Conservation (phyloP, 1,140 invertebrate species). For the Harlomillsia oculata region DNA sequence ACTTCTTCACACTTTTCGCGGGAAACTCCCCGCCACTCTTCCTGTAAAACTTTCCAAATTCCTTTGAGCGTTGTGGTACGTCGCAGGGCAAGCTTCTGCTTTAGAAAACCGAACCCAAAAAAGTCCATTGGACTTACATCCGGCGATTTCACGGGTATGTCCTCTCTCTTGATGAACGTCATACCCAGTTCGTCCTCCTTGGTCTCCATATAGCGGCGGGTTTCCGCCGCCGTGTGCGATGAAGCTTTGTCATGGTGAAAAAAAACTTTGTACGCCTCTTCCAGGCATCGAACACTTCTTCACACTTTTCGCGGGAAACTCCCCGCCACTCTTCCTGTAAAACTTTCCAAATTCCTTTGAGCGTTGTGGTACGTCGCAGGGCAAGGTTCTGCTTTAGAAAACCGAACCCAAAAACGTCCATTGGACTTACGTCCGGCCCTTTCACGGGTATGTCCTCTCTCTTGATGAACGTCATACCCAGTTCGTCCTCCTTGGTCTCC, state of each 20-base stretch:
- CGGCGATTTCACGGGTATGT: not conserved
- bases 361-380: not conserved
- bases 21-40: constrained; percentile 6
- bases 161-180: not conserved
- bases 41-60: constrained; percentile 7
- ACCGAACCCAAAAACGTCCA: constrained; percentile 12
- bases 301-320: not conserved
- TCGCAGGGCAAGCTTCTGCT: not conserved
- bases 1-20: not conserved
- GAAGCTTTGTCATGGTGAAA: not conserved
- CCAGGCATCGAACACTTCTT: not conserved
- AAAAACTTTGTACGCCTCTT: not conserved
- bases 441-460: constrained; percentile 5
- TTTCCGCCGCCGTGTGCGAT: not conserved
- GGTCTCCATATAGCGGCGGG: not conserved
- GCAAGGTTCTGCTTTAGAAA: constrained; percentile 1
- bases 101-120: not conserved
- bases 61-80: not conserved
- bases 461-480: not conserved
- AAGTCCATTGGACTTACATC: not conserved
- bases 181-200: not conserved
- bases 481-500: not conserved
- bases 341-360: constrained; percentile 2
- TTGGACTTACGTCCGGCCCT: not conserved
- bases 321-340: not conserved